Conservation (phyloP, 2,888 invertebrate species). For the Itoplectis maculator region DNA sequence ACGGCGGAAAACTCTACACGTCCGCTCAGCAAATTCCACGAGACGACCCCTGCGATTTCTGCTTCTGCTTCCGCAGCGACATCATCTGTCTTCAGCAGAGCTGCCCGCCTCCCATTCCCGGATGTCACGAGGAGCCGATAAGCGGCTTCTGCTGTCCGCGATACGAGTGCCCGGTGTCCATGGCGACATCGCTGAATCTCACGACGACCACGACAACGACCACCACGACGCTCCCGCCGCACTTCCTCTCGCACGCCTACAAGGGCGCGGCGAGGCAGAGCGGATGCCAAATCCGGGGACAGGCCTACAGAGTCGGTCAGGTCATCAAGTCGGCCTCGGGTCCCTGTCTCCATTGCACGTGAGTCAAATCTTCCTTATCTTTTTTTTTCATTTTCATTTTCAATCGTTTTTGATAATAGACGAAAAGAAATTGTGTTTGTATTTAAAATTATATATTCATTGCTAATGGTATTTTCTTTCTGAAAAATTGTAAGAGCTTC, state of each 20-base stretch:
- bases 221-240: constrained; percentile 93
- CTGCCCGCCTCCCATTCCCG: constrained; percentile 96
- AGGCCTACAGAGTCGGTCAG: constrained; percentile 94
- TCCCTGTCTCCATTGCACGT: constrained; percentile 98
- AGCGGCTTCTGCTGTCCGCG: constrained; percentile 97
- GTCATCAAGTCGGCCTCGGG: constrained; percentile 94
- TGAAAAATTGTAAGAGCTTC: too few relatives aligned
- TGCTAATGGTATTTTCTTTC: too few relatives aligned
- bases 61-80: constrained; percentile 98
- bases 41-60: constrained; percentile 98
- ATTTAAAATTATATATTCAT: too few relatives aligned
- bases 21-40: constrained; percentile 98
- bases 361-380: constrained; percentile 85
- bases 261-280: constrained; percentile 90
- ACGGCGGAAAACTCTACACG: constrained; percentile 96
- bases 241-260: constrained; percentile 92
- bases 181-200: constrained; percentile 92
- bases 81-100: constrained; percentile 98
- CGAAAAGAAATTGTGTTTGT: too few relatives aligned
- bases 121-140: constrained; percentile 96
- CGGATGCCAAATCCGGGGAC: constrained; percentile 95
- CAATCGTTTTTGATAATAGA: too few relatives aligned
- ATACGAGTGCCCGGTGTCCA: constrained; percentile 96
- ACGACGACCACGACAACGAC: constrained; percentile 96
- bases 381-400: background rate